phyloP scores from a whole-genome alignment of 2,797 vertebrate species.

The Oreochromis grahami region DNA sequence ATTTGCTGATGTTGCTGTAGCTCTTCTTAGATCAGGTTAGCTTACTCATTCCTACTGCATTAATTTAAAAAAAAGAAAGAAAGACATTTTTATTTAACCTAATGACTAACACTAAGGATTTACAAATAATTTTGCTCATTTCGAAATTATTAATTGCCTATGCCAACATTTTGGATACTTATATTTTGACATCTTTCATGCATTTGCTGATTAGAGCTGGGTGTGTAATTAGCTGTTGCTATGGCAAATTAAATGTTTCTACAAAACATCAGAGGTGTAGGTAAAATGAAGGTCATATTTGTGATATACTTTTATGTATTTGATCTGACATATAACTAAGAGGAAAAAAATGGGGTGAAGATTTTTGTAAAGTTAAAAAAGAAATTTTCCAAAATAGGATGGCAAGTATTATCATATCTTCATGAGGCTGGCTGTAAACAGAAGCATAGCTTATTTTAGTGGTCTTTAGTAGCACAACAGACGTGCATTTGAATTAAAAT shows the following conservation, averaged over 20 bases:
- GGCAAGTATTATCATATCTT: neutral
- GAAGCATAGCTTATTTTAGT: neutral
- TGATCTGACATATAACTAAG: neutral
- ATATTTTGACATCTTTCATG: neutral
- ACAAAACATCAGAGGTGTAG: neutral
- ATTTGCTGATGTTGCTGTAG: neutral
- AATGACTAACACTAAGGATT: neutral
- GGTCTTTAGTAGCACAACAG: neutral
- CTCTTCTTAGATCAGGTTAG: neutral
- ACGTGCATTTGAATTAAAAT: neutral
- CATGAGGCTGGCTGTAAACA: neutral
- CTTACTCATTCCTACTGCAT: neutral
- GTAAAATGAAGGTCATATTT: neutral
- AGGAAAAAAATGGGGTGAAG: neutral
- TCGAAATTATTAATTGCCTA: neutral
- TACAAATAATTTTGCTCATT: neutral
- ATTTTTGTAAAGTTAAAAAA: neutral
- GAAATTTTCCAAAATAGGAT: neutral
- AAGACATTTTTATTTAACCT: neutral
- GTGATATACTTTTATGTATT: neutral
- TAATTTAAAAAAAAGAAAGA: neutral
- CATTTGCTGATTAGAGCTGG: neutral
- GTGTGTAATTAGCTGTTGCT: neutral
- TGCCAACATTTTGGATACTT: constrained; percentile 4
- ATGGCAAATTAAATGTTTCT: constrained; percentile 5